These are phyloP conservation scores for Chelon labrosus DNA, from an alignment of 2,797 vertebrate genomes.

Conservation along the genomic window DNA sequence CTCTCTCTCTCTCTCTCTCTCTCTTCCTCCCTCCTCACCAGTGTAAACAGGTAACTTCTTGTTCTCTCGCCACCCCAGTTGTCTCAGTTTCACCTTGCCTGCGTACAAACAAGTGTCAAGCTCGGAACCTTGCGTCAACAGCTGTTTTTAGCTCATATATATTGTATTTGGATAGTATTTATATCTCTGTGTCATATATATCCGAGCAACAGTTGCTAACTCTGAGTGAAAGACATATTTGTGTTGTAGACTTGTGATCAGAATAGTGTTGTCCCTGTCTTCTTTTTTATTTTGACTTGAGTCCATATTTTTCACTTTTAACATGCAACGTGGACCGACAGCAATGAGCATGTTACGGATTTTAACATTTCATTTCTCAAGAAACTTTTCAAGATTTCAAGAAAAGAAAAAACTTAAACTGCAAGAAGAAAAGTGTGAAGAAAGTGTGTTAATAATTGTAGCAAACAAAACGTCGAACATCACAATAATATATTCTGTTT, in stretches of 20 bases:
- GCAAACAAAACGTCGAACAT: background rate
- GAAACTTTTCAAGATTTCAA: background rate
- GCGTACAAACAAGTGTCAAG: slow-evolving; percentile 31
- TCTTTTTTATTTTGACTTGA: background rate
- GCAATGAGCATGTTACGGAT: background rate
- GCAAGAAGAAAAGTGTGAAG: background rate
- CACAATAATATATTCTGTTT: background rate
- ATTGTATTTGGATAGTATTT: slow-evolving; percentile 4
- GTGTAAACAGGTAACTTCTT: slow-evolving; percentile 50
- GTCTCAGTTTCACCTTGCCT: slow-evolving; percentile 43
- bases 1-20: slow-evolving; percentile 10
- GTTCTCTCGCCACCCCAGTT: slow-evolving; percentile 38
- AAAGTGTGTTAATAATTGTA: background rate
- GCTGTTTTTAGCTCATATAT: background rate
- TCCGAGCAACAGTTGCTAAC: background rate
- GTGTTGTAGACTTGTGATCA: background rate
- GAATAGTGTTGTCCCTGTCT: background rate
- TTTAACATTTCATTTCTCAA: too few species aligned
- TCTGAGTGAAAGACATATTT: background rate
- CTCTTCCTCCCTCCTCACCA: slow-evolving; percentile 7
- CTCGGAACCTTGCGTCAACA: slow-evolving; percentile 17
- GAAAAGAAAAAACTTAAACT: background rate
- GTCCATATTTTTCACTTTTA: background rate
- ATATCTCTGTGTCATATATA: slow-evolving; percentile 11
- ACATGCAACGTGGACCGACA: background rate